Conservation (phyloP, 2,797 vertebrate genomes). For the Meriones psammophilus region DNA sequence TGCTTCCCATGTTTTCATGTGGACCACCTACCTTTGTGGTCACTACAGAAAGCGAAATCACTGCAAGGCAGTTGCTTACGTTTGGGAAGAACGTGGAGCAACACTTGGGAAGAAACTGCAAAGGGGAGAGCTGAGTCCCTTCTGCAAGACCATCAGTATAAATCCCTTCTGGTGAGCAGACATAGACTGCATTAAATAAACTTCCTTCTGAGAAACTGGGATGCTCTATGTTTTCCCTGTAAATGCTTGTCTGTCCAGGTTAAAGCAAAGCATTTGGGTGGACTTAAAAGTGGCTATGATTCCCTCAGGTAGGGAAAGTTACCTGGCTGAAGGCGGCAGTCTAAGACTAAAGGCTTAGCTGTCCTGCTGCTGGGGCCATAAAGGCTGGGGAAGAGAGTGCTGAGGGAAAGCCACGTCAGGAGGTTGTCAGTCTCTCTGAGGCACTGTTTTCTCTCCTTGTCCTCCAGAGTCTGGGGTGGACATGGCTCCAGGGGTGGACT, state of each 20-base stretch:
- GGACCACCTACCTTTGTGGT: neutral
- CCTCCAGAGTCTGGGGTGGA: no score
- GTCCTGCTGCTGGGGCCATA: fast-evolving
- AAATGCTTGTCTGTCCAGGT: neutral
- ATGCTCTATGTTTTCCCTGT: neutral
- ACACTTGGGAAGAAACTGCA: neutral
- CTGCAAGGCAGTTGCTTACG: neutral
- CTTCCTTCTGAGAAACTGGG: neutral
- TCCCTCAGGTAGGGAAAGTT: neutral
- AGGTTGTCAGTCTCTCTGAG: neutral
- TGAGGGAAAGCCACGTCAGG: neutral
- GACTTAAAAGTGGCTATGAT: neutral
- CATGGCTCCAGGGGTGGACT: neutral
- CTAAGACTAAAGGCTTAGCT: neutral
- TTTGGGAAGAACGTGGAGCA: no score
- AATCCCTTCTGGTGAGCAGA: neutral
- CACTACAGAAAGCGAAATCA: neutral
- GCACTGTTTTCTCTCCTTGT: neutral
- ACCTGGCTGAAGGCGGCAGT: no score
- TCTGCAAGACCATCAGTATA: no score
- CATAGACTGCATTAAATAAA: neutral
- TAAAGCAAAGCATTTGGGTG: neutral
- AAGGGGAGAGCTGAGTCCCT: no score
- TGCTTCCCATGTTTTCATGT: fast-evolving
- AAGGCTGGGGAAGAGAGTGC: neutral